phyloP scores from a whole-genome alignment of 2,113 vertebrate species.

The Hippolais icterina region DNA sequence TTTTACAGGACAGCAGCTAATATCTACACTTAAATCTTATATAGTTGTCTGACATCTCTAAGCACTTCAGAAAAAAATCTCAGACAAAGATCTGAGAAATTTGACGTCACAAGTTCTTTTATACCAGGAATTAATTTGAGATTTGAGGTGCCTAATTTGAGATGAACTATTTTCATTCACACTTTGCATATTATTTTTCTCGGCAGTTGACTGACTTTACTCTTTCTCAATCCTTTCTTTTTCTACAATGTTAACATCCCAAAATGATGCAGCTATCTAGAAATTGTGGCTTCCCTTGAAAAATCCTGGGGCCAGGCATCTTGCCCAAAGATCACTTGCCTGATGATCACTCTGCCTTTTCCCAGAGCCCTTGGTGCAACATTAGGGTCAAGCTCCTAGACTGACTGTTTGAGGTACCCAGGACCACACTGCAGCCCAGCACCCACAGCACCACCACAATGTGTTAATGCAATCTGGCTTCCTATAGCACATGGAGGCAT shows the following conservation, averaged over 20 bases:
- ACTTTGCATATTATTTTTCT: background rate
- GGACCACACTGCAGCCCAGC: background rate
- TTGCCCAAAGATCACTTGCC: background rate
- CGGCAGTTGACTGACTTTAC: background rate
- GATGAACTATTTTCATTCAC: background rate
- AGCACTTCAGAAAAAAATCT: background rate
- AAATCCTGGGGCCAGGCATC: background rate
- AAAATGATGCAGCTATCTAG: background rate
- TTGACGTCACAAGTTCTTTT: background rate
- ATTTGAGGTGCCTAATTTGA: background rate
- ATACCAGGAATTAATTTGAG: background rate
- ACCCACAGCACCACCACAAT: background rate
- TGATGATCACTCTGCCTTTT: background rate
- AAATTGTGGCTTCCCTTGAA: background rate
- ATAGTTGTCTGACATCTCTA: background rate
- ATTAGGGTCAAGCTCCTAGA: background rate
- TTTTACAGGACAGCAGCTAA: background rate
- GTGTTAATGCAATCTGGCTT: background rate
- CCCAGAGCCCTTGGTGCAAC: background rate
- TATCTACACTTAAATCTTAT: background rate
- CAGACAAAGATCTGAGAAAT: background rate
- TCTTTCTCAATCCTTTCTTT: background rate
- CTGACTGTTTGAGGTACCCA: background rate
- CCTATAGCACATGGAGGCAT: background rate
- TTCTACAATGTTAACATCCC: background rate